Percentiles rank a stretch among this genome's conserved stretches.
Evolutionary conservation across 2,113 vertebrate genomes (phyloP).

Genomic region (Alethe diademata): DNA sequence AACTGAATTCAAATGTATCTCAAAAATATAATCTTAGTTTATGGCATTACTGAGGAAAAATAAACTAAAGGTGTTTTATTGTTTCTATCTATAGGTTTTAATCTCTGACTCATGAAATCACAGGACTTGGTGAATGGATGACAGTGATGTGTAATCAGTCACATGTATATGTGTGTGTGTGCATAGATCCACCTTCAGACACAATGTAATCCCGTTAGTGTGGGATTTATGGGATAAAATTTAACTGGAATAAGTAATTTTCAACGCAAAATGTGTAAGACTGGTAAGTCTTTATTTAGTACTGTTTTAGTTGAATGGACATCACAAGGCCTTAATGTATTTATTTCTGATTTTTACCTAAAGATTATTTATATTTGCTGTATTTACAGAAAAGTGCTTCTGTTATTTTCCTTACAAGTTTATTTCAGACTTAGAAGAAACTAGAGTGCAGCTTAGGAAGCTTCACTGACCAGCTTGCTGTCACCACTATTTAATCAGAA

Average conservation of each 20-base stretch:
- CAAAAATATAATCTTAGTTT: background rate
- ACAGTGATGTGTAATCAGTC: background rate
- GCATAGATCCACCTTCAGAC: background rate
- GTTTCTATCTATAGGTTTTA: background rate
- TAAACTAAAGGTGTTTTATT: background rate
- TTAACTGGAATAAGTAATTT: background rate
- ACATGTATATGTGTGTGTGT: accelerated
- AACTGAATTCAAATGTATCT: background rate
- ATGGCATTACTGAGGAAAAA: background rate
- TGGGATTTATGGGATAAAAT: background rate
- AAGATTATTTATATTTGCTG: background rate
- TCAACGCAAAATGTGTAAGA: background rate
- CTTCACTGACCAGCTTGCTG: background rate
- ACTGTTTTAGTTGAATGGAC: background rate
- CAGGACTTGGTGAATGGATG: background rate
- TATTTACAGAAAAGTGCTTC: background rate
- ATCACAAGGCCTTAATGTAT: background rate
- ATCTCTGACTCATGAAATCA: background rate
- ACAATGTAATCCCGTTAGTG: accelerated
- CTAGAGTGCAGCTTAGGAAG: background rate
- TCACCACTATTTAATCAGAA: background rate
- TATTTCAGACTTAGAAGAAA: background rate
- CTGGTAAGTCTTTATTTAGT: background rate
- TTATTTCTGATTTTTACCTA: background rate
- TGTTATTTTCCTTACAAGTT: background rate